Evolutionary conservation across 2,888 invertebrate species (phyloP), one percentile per base, ranked within the genome.

Genomic region (Cordilura impudica): DNA sequence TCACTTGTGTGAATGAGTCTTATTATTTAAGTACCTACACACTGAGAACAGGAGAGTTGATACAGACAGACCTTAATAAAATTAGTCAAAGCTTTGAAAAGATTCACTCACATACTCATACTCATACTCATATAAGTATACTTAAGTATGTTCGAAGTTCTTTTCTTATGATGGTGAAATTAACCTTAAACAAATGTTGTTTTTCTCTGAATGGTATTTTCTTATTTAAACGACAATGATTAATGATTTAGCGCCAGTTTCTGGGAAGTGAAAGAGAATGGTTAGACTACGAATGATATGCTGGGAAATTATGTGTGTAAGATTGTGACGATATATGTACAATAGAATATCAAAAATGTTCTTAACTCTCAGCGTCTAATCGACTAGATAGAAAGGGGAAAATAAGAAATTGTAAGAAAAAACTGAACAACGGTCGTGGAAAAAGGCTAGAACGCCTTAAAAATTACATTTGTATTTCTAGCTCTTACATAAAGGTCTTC

Each of bases 141-240:
- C 35, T 39, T 26, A 26, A 26, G 26, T 39, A 39, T n/a, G 3
- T 2, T n/a, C n/a, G 35, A 39, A n/a, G n/a, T n/a, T n/a, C n/a
- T n/a, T n/a, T n/a, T n/a, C n/a, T n/a, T n/a, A 39, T 39, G 4
- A 39, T 39, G 35, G 35, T 39, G 12, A 39, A 12, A 16, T 54
- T 54, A 54, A 54, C 31, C 54, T 31, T 31, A 54, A 54, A 10
- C 29, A 54, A 54, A 54, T 54, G 56, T 35, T 10, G 35, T n/a
- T 56, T 56, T 39, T 14, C n/a, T 18, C 6, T 35, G 18, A 21
- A 18, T 56, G 56, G 35, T n/a, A 19, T 54, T 35, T 29, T 54
- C 29, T 31, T 29, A 16, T 29, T 54, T 29, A 53, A 53, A 14
- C 16, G 5, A 14, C 16, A 61, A 26, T 61, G 47, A 61, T 61